These are phyloP conservation scores for Cepaea hortensis DNA, from an alignment of 2,888 invertebrate genomes.

Conservation along the genomic window DNA sequence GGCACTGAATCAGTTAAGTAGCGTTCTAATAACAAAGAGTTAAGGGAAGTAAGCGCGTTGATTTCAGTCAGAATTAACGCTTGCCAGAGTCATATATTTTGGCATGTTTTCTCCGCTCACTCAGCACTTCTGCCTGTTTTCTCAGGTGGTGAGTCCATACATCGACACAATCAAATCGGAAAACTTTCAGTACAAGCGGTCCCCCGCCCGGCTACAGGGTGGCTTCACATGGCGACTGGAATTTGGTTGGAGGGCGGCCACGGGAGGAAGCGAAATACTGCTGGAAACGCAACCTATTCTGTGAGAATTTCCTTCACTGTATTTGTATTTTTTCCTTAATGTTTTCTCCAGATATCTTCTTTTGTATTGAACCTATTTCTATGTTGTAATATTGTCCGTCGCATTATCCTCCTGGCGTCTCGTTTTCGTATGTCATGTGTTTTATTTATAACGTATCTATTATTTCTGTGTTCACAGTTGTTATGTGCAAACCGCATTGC, in stretches of 20 bases:
- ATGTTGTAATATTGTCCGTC: not conserved
- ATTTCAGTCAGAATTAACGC: not conserved
- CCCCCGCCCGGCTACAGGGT: constrained; percentile 70
- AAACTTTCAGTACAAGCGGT: constrained; percentile 54
- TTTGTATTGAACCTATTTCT: not conserved
- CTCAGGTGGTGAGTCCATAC: constrained; percentile 56
- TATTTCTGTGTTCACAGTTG: no score
- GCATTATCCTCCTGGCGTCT: not conserved
- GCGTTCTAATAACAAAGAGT: not conserved
- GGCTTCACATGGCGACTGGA: constrained; percentile 82
- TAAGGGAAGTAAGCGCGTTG: not conserved
- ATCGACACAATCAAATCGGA: constrained; percentile 57
- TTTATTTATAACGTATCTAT: no score
- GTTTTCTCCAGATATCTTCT: not conserved
- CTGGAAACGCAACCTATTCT: constrained; percentile 39
- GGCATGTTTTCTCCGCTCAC: not conserved
- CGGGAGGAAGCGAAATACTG: not conserved
- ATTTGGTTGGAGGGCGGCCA: constrained; percentile 88
- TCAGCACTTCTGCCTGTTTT: not conserved
- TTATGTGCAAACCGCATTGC: no score
- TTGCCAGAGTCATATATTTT: not conserved
- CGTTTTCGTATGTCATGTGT: not conserved
- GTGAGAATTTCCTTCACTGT: constrained; percentile 16
- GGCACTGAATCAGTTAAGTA: no score
- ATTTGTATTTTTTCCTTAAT: not conserved